These are phyloP conservation scores for Euura saliciscinereae DNA, from an alignment of 1,140 invertebrate species.

Conservation along the genomic window DNA sequence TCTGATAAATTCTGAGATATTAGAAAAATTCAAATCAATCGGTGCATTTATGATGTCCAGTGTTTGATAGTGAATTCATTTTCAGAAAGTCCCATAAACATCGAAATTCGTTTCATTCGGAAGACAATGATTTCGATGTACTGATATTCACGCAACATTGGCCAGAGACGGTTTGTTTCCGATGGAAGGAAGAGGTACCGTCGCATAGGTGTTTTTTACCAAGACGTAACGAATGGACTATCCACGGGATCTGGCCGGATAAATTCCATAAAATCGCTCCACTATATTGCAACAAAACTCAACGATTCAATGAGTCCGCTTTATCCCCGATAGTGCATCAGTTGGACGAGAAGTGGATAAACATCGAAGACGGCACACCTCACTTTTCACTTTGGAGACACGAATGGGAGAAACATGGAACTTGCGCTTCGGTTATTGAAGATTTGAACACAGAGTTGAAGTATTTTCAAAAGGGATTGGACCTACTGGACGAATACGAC, in stretches of 20 bases:
- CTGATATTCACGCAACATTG: constrained; percentile 83
- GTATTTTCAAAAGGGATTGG: constrained; percentile 74
- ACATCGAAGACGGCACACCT: constrained; percentile 69
- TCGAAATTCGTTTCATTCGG: no score
- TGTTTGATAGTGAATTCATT: no score
- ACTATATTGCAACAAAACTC: constrained; percentile 70
- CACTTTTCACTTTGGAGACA: constrained; percentile 76
- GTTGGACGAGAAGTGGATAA: constrained; percentile 74
- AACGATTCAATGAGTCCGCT: constrained; percentile 67
- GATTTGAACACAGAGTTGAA: constrained; percentile 70
- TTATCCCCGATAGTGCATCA: constrained; percentile 66
- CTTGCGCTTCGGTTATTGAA: constrained; percentile 72
- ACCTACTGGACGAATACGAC: constrained; percentile 67
- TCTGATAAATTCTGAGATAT: no score
- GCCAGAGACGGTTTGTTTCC: constrained; percentile 76
- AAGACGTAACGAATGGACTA: constrained; percentile 70
- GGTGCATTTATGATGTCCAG: no score
- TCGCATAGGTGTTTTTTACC: constrained; percentile 70
- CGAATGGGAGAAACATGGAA: constrained; percentile 87
- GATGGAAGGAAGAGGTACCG: constrained; percentile 68
- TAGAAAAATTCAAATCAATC: no score
- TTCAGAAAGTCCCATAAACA: no score
- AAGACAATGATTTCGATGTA: constrained; percentile 67
- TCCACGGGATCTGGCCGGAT: constrained; percentile 87
- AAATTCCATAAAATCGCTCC: constrained; percentile 71